These are phyloP conservation scores for Phanerotoma sp. DNA, from an alignment of 2,888 invertebrate genomes.

Conservation along the genomic window DNA sequence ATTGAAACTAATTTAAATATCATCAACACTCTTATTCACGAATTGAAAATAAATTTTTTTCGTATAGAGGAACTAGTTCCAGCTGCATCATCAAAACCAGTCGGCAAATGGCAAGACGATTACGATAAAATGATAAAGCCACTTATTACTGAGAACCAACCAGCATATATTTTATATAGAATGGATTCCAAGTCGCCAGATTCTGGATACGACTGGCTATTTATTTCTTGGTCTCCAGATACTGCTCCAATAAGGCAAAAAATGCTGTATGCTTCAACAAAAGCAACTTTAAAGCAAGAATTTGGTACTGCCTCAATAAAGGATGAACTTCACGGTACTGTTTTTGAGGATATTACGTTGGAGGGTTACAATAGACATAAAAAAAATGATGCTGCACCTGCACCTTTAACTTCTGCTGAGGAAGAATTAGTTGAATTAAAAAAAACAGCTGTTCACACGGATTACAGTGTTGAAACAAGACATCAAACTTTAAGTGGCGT, in stretches of 20 bases:
- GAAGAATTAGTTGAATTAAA: conserved; percentile 81
- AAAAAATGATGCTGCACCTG: conserved; percentile 76
- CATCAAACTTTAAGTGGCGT: conserved; percentile 91
- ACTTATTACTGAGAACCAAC: conserved; percentile 75
- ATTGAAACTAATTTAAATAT: background rate
- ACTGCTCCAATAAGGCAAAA: conserved; percentile 88
- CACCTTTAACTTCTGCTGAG: conserved; percentile 85
- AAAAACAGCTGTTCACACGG: conserved; percentile 67
- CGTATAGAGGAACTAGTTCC: conserved; percentile 79
- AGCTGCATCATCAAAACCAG: conserved; percentile 66
- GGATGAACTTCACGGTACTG: conserved; percentile 91
- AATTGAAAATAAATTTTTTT: conserved; percentile 38
- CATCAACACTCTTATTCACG: background rate
- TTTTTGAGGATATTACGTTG: conserved; percentile 77
- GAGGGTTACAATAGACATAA: conserved; percentile 81
- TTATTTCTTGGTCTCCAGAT: conserved; percentile 95
- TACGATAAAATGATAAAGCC: conserved; percentile 75
- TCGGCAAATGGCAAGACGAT: conserved; percentile 82
- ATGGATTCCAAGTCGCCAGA: conserved; percentile 75
- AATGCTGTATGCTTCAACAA: conserved; percentile 97
- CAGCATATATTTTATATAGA: conserved; percentile 83
- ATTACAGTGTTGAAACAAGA: conserved; percentile 78
- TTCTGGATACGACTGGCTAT: conserved; percentile 87
- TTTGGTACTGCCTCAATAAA: conserved; percentile 94
- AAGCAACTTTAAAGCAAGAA: conserved; percentile 94